Evolutionary conservation across 35 echinoderm and acorn worm species (phyloP).

Genomic region (Strongylocentrotus purpuratus): DNA sequence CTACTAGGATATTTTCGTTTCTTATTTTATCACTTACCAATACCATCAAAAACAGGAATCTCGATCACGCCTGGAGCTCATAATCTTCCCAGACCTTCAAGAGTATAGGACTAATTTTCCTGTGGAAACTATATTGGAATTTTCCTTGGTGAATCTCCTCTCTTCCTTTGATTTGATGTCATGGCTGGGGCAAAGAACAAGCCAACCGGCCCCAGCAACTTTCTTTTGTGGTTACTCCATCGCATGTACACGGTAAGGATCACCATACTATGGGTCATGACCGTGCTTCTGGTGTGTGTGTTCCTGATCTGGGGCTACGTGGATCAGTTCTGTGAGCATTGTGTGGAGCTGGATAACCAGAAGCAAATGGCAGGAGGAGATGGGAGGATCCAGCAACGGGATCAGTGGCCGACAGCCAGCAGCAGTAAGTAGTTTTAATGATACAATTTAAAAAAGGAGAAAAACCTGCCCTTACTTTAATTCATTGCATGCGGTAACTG

Average conservation of each 20-base stretch:
- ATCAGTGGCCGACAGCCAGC: not conserved
- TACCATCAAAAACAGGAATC: too few relatives aligned
- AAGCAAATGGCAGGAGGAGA: not conserved
- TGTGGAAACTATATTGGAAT: not conserved
- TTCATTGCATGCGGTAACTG: too few relatives aligned
- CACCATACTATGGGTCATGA: slow-evolving; percentile 16
- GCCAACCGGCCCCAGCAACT: not conserved
- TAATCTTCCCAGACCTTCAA: too few relatives aligned
- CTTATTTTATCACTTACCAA: too few relatives aligned
- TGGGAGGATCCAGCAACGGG: not conserved
- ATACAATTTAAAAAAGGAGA: too few relatives aligned
- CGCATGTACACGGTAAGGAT: not conserved
- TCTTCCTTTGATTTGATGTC: not conserved
- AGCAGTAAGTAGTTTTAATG: not conserved
- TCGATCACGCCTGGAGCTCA: too few relatives aligned
- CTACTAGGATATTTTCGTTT: too few relatives aligned
- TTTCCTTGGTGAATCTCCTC: not conserved
- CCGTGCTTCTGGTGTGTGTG: not conserved
- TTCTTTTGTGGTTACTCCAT: not conserved
- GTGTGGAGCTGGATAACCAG: not conserved
- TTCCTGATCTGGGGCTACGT: not conserved
- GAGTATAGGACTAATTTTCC: too few relatives aligned
- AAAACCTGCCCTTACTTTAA: too few relatives aligned
- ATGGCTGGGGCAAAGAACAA: slow-evolving; percentile 20
- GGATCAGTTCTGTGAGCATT: slow-evolving; percentile 19